A percentile compares a stretch with the other conserved stretches of the same genome.
These are phyloP conservation scores for Myotis planiceps DNA, from an alignment of 2,797 vertebrate species.

Conservation along the genomic window DNA sequence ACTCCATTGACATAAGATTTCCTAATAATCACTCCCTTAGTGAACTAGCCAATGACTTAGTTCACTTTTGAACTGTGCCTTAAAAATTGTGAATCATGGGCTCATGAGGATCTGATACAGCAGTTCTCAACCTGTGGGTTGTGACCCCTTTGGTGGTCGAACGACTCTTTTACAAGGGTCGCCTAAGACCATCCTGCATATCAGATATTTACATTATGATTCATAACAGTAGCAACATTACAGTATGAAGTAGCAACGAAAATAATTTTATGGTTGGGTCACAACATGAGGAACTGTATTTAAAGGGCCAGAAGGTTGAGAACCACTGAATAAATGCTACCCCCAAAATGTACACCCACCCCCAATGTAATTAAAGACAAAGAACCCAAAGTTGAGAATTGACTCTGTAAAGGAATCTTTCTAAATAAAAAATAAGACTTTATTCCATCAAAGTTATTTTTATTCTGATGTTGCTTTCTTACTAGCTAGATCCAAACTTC, in stretches of 20 bases:
- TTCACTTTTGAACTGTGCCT: not conserved
- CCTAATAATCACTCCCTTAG: constrained; percentile 5
- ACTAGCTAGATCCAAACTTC: not conserved
- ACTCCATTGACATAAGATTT: not conserved
- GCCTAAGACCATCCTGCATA: no score
- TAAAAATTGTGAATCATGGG: not conserved
- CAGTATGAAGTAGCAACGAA: no score
- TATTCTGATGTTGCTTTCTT: not conserved
- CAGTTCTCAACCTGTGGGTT: no score
- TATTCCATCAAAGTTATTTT: not conserved
- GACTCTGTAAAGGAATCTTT: not conserved
- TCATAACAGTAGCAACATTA: no score
- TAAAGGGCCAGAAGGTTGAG: no score
- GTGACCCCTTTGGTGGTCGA: no score
- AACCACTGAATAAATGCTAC: not conserved
- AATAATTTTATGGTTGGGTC: no score
- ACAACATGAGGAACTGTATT: no score
- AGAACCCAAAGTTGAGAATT: not conserved
- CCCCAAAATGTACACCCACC: not conserved
- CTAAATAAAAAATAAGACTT: not conserved
- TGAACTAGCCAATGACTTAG: constrained; percentile 6
- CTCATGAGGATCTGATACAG: not conserved
- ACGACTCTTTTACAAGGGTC: no score
- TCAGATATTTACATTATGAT: no score
- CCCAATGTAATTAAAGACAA: not conserved